A percentile compares a stretch with the other conserved stretches of the same genome.
Evolutionary conservation across 2,113 vertebrate genomes (phyloP).

Genomic region (Ceyx margarethae): DNA sequence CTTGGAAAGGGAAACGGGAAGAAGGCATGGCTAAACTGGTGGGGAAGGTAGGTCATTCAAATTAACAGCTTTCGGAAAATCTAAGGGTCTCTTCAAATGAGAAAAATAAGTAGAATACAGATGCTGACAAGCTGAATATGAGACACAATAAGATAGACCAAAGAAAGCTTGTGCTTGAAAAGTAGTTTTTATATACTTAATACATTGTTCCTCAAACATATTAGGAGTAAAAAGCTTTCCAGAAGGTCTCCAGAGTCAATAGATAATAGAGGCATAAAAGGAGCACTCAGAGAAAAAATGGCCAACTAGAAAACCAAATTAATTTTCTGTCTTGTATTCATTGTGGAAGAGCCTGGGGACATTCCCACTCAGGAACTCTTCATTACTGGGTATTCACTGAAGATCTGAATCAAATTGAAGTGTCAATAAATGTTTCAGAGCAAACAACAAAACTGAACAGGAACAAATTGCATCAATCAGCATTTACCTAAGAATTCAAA

Average conservation of each 20-base stretch:
- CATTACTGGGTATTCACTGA: neutral
- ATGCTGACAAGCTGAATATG: neutral
- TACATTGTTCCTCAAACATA: neutral
- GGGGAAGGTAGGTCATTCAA: neutral
- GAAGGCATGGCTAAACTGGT: neutral
- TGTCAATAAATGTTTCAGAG: neutral
- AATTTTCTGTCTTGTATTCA: neutral
- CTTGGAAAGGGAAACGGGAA: neutral
- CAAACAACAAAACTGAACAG: neutral
- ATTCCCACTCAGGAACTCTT: neutral
- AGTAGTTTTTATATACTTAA: neutral
- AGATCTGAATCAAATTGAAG: neutral
- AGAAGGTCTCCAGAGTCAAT: neutral
- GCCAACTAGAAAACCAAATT: neutral
- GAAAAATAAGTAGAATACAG: neutral
- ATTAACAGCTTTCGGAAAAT: neutral
- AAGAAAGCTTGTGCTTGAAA: neutral
- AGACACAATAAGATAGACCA: neutral
- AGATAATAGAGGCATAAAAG: neutral
- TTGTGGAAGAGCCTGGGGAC: neutral
- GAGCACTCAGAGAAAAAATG: neutral
- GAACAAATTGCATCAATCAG: constrained; percentile 6
- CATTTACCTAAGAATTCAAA: neutral
- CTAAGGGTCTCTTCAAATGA: neutral
- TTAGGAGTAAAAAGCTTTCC: neutral